A percentile compares a stretch with the other conserved stretches of the same genome.
phyloP scores from a whole-genome alignment of 2,113 vertebrate genomes.

The Equus quagga region DNA sequence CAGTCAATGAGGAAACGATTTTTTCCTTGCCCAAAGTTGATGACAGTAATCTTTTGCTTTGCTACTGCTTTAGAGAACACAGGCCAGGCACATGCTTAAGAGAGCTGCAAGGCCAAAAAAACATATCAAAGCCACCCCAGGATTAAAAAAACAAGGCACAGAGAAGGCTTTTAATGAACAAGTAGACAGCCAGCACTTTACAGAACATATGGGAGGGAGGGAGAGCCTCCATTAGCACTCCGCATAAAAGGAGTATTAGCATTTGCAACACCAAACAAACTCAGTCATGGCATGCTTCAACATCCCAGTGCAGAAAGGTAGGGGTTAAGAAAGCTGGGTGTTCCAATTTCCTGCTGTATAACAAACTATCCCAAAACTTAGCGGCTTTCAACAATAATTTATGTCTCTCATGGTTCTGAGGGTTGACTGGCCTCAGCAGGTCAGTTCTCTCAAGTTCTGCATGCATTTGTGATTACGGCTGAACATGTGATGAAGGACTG shows the following conservation, averaged over 20 bases:
- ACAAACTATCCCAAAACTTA: background rate
- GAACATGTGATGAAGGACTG: background rate
- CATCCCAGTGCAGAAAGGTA: background rate
- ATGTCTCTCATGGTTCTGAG: background rate
- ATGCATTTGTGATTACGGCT: background rate
- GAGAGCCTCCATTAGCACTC: background rate
- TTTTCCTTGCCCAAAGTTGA: background rate
- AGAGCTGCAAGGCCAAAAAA: background rate
- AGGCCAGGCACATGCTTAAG: background rate
- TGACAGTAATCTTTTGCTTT: background rate
- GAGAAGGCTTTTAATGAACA: constrained; percentile 18
- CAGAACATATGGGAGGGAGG: background rate
- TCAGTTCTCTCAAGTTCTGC: constrained; percentile 4
- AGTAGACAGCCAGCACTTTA: background rate
- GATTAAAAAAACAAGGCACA: background rate
- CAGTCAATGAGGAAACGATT: background rate
- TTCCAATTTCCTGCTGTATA: constrained; percentile 34
- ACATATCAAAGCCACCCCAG: background rate
- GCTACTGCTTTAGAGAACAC: background rate
- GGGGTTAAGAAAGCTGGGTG: background rate
- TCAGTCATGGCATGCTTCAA: background rate
- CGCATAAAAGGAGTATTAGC: background rate
- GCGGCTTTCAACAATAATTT: background rate
- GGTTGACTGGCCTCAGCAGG: background rate
- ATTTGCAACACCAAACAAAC: constrained; percentile 13